Base-by-base conservation (phyloP, 92 coral and sea anemone genomes). In the Phymanthus crucifer region DNA sequence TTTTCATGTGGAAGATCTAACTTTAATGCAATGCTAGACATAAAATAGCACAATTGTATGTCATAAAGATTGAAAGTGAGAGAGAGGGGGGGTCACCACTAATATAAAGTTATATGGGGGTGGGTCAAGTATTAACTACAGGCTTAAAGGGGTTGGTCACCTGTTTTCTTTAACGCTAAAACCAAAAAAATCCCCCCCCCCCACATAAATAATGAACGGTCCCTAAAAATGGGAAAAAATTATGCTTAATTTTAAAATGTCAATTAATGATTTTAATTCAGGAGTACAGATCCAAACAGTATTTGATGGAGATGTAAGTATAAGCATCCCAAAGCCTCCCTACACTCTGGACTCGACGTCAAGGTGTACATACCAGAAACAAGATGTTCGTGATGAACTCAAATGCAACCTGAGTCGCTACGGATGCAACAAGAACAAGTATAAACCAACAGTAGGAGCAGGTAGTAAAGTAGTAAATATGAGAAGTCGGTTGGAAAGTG, bases 371-470 rank as follows among this genome's bases (percentile, higher is more conserved):
- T 92, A 90, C 64, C 97, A 92, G 79, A 77, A 80, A 32, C 97
- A 92, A 33, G 87, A 32, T 4, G 43, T 82, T 32, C 84, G 73
- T 32, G 70, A 73, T 13, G 92, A 84, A n/a, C 70, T 92, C 66
- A 79, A 80, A 16, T 88, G 89, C 35, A 92, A 83, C 92, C 48
- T 89, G 12, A 64, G 90, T 37, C 91, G 92, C 58, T 92, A 90
- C 82, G 94, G 94, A 43, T 89, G 92, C 56, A 89, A 92, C 94
- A 90, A 77, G 90, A 84, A 87, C 82, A 90, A 87, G 80, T 90
- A 92, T 72, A 87, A 84, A 46, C 87, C 94, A 27, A 90, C 97
- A 40, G 83, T 92, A 21, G 97, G 97, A 21, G 93, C 97, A 78
- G 97, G 97, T 92, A 48, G 18, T 78, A 26, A 21, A 7, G 24